These are phyloP conservation scores for Bergia puertoricense DNA, from an alignment of 92 coral and sea anemone species.

Conservation along the genomic window DNA sequence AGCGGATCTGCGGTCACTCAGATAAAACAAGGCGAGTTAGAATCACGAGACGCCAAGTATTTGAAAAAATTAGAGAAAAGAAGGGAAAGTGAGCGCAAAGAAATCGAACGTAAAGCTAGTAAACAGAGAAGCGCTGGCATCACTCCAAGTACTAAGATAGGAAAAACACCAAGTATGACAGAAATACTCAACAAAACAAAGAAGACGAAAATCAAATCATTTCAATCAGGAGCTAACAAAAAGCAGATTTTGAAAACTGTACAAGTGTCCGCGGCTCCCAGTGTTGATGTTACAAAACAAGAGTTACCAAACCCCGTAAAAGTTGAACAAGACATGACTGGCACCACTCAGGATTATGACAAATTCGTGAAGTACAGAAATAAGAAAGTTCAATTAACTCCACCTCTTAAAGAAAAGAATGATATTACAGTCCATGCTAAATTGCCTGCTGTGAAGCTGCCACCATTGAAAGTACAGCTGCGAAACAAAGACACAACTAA, in stretches of 20 bases:
- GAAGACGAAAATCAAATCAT: not conserved
- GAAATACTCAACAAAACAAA: constrained; percentile 17
- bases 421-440: not conserved
- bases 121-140: not conserved
- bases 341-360: not conserved
- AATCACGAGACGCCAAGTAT: constrained; percentile 22
- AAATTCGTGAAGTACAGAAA: constrained; percentile 33
- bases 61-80: constrained; percentile 9
- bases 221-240: not conserved
- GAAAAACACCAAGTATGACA: constrained; percentile 10
- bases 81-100: not conserved
- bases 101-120: not conserved
- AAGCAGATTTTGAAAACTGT: not conserved
- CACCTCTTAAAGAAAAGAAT: not conserved
- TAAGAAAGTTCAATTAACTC: constrained; percentile 18
- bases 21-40: constrained; percentile 33
- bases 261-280: not conserved
- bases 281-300: constrained; percentile 21
- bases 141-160: not conserved
- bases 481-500: not conserved
- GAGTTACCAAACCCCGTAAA: constrained; percentile 34
- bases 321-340: constrained; percentile 17
- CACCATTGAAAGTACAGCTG: constrained; percentile 34
- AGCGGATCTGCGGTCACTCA: constrained; percentile 25
- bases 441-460: constrained; percentile 5